Base-by-base conservation (phyloP, 1,140 invertebrate genomes). In the Halyomorpha halys region DNA sequence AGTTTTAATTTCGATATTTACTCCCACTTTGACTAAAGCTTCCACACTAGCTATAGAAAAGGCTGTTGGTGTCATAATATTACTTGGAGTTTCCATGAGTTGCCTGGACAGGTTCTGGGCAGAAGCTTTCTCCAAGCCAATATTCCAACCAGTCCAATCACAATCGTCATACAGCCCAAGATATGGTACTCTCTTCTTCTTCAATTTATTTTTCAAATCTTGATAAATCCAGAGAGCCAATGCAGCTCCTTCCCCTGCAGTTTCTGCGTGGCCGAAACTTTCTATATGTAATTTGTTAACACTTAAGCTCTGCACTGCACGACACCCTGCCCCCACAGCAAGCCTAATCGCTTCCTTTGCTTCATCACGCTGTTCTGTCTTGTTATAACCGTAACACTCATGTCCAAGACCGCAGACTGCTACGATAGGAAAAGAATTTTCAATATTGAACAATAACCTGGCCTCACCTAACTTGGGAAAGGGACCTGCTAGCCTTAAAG, bases 331-430 rank as follows among this genome's bases (percentile, higher is more conserved):
- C 15, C 87, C 83, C 27, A 86, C 86, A 19, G 76, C 72, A 49
- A 66, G 44, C 44, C 88, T 77, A 66, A 89, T 76, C 65, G 80
- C 82, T 73, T 91, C 88, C 54, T 80, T 81, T 19, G 81, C 79
- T 70, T 86, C 81, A 68, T 88, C 78, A 1, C 87, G 72, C 65
- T 84, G 79, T 72, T 91, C 88, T 4, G 78, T 70, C 67, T 82
- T 77, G 73, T 87, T 81, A 63, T 71, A 78, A 9, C 78, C 77
- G 65, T 76, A 76, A 71, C 76, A 74, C 64, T 79, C 76, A 66
- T 85, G 81, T 3, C 87, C 87, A 25, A 91, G 73, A 44, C 86
- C 83, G 21, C 86, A 84, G 23, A 89, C 79, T 18, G 84, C 82
- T 9, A 90, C 77, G 25, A 80, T 79, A 0, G 77, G 77, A 69